phyloP scores from a whole-genome alignment of 2,113 vertebrate genomes.

The Seriola dumerili region DNA sequence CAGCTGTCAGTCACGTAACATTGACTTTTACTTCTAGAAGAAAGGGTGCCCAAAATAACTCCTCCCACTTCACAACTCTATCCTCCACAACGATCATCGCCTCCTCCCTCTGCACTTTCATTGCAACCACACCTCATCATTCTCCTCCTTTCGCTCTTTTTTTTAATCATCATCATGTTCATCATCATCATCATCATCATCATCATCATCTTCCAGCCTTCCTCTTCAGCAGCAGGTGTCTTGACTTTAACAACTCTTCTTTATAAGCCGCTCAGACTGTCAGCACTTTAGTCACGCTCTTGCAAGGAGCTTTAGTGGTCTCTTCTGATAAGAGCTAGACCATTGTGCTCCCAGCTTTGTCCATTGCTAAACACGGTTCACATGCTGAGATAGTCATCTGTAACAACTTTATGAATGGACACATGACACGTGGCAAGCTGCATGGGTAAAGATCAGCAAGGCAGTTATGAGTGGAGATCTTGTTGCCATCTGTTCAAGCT shows the following conservation, averaged over 20 bases:
- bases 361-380: slow-evolving; percentile 35
- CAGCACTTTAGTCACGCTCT: slow-evolving; percentile 78
- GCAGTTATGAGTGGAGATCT: slow-evolving; percentile 47
- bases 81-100: neutral
- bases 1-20: neutral
- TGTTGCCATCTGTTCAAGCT: slow-evolving; percentile 70
- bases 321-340: slow-evolving; percentile 60
- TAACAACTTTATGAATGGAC: slow-evolving; percentile 63
- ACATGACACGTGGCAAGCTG: slow-evolving; percentile 44
- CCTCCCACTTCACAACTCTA: neutral
- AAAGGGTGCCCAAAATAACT: neutral
- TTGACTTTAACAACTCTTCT: slow-evolving; percentile 65
- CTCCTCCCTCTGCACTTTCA: neutral
- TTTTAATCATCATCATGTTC: neutral
- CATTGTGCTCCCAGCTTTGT: slow-evolving; percentile 62
- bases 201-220: slow-evolving; percentile 24
- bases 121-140: slow-evolving; percentile 10
- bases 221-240: slow-evolving; percentile 76
- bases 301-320: slow-evolving; percentile 69
- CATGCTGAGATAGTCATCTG: slow-evolving; percentile 69
- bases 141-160: neutral
- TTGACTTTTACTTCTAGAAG: neutral
- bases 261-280: slow-evolving; percentile 71
- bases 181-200: slow-evolving; percentile 19
- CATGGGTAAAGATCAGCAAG: slow-evolving; percentile 60